Conservation (phyloP, 1,140 invertebrate species). For the Eufriesea mexicana region DNA sequence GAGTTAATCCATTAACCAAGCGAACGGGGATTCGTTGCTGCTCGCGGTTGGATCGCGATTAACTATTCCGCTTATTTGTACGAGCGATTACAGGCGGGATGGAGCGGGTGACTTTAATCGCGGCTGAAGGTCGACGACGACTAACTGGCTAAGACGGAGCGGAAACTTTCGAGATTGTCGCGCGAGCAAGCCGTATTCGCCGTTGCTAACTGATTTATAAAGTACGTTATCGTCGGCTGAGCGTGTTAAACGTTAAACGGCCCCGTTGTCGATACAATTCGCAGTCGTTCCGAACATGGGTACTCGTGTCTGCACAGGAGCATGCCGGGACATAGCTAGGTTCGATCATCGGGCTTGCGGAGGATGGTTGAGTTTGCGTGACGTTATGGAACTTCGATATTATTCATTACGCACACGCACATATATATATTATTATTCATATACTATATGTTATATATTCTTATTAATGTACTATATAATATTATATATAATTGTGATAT, state of each 20-base stretch:
- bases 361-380: too few species aligned
- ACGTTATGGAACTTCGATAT: too few species aligned
- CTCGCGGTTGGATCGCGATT: not conserved
- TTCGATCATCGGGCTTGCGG: too few species aligned
- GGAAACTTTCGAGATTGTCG: slow-evolving; percentile 32
- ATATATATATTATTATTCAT: too few species aligned
- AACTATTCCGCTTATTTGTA: not conserved
- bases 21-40: not conserved
- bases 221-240: slow-evolving; percentile 14
- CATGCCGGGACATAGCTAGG: too few species aligned
- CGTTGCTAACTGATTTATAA: slow-evolving; percentile 40
- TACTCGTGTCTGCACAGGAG: not conserved
- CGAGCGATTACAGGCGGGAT: not conserved
- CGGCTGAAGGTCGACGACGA: not conserved
- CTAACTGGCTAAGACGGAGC: not conserved
- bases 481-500: too few species aligned
- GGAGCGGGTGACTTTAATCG: not conserved
- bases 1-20: not conserved
- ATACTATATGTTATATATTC: too few species aligned
- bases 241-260: slow-evolving; percentile 6
- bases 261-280: slow-evolving; percentile 33
- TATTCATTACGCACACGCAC: too few species aligned
- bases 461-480: too few species aligned
- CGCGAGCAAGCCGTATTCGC: not conserved
- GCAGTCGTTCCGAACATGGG: not conserved